Percentiles rank a stretch among this genome's conserved stretches.
These are phyloP conservation scores for Cuculus canorus DNA, from an alignment of 2,797 vertebrate genomes.

Conservation along the genomic window DNA sequence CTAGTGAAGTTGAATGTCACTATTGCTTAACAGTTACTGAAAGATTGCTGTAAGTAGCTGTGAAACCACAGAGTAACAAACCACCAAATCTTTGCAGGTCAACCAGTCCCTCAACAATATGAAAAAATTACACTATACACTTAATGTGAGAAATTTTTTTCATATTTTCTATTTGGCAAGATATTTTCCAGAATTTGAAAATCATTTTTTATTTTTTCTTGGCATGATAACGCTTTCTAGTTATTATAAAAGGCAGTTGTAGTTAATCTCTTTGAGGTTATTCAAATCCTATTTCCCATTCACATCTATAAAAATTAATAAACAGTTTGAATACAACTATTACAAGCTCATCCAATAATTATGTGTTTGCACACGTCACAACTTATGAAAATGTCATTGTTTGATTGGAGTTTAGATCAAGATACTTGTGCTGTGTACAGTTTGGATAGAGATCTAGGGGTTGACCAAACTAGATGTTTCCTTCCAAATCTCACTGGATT, in stretches of 20 bases:
- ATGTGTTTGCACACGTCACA: background rate
- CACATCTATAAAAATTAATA: background rate
- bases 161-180: background rate
- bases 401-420: background rate
- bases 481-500: background rate
- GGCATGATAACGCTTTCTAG: background rate
- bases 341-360: background rate
- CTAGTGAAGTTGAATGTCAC: background rate
- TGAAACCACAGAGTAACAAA: background rate
- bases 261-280: background rate
- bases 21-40: background rate
- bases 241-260: background rate
- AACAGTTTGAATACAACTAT: background rate
- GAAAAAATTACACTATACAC: background rate
- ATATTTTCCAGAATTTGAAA: background rate
- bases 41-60: background rate
- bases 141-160: background rate
- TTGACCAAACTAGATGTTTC: rapidly evolving
- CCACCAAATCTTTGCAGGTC: background rate
- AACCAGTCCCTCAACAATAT: background rate
- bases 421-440: background rate
- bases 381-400: background rate
- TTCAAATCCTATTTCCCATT: background rate
- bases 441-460: background rate
- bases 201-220: background rate